Percentiles rank a stretch among this genome's conserved stretches.
Conservation (phyloP, 1,140 invertebrate genomes). For the Metaphire vulgaris region DNA sequence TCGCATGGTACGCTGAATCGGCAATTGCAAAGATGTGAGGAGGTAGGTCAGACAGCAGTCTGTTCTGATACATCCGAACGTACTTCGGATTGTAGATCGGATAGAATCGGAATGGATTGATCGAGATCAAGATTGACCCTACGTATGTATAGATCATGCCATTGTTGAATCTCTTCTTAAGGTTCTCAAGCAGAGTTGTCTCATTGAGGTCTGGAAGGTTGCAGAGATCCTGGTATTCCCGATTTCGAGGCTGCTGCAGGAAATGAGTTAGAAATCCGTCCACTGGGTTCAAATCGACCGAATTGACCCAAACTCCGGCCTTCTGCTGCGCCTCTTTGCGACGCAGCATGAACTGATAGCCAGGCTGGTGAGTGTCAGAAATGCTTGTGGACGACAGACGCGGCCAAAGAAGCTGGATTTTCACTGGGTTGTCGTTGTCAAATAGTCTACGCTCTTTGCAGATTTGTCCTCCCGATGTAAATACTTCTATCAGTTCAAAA, state of each 20-base stretch:
- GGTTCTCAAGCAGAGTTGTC: conserved; percentile 81
- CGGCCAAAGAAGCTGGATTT: conserved; percentile 87
- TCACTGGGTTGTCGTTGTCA: conserved; percentile 77
- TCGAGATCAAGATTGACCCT: conserved; percentile 87
- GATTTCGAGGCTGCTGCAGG: conserved; percentile 74
- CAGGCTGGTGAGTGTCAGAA: conserved; percentile 30
- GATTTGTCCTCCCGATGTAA: conserved; percentile 61
- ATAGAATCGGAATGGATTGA: conserved; percentile 76
- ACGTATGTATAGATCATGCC: conserved; percentile 95
- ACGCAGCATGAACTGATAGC: conserved; percentile 50
- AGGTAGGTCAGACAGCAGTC: conserved; percentile 69
- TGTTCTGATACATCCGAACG: conserved; percentile 84
- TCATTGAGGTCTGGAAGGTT: conserved; percentile 91
- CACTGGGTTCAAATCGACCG: conserved; percentile 62
- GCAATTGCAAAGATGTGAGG: conserved; percentile 97
- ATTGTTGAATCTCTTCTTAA: conserved; percentile 74
- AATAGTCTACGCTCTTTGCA: conserved; percentile 88
- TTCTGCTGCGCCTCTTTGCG: conserved; percentile 39
- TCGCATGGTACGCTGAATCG: conserved; percentile 88
- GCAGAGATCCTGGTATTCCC: conserved; percentile 89
- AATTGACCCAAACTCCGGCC: conserved; percentile 68
- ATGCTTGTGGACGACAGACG: neutral
- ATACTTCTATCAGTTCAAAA: conserved; percentile 77
- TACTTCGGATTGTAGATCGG: conserved; percentile 98
- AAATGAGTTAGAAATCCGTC: conserved; percentile 83